A percentile compares a stretch with the other conserved stretches of the same genome.
These are phyloP conservation scores for Leptopilina drosophilae DNA, from an alignment of 2,888 invertebrate species.

Conservation along the genomic window DNA sequence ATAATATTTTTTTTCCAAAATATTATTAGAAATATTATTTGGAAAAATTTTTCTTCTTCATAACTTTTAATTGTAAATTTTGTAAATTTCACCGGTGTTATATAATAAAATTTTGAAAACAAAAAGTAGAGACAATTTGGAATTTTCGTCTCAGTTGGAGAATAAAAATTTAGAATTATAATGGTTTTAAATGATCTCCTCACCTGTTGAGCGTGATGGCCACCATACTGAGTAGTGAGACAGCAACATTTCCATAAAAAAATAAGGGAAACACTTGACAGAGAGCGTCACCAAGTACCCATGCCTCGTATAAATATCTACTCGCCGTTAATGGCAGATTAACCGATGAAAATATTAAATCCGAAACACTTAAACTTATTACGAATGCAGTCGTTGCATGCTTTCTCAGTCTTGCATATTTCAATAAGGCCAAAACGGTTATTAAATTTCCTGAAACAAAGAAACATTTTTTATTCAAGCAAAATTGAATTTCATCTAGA, in stretches of 20 bases:
- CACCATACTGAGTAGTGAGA: conserved; percentile 92
- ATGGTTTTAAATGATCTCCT: conserved; percentile 59
- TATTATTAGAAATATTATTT: too few relatives aligned
- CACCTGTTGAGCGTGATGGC: conserved; percentile 93
- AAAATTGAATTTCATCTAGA: too few relatives aligned
- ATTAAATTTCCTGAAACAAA: conserved; percentile 85
- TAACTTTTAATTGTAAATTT: too few relatives aligned
- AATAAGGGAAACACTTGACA: conserved; percentile 92
- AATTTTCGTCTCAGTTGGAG: conserved; percentile 10
- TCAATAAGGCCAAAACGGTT: conserved; percentile 87
- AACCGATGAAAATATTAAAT: conserved; percentile 89
- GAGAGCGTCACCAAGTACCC: conserved; percentile 87
- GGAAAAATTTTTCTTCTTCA: too few relatives aligned
- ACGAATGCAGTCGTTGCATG: conserved; percentile 94
- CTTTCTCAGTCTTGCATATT: conserved; percentile 87
- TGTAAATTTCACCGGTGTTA: too few relatives aligned
- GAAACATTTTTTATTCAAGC: background rate
- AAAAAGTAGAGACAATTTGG: background rate
- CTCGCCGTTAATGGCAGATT: conserved; percentile 91
- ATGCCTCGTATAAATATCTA: conserved; percentile 88
- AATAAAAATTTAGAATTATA: conserved; percentile 5
- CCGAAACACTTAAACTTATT: conserved; percentile 90
- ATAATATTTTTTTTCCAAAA: too few relatives aligned
- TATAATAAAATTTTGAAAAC: too few relatives aligned
- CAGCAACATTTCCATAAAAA: conserved; percentile 93